phyloP scores from a whole-genome alignment of 2,888 invertebrate genomes.

The Lamellibrachia columna region DNA sequence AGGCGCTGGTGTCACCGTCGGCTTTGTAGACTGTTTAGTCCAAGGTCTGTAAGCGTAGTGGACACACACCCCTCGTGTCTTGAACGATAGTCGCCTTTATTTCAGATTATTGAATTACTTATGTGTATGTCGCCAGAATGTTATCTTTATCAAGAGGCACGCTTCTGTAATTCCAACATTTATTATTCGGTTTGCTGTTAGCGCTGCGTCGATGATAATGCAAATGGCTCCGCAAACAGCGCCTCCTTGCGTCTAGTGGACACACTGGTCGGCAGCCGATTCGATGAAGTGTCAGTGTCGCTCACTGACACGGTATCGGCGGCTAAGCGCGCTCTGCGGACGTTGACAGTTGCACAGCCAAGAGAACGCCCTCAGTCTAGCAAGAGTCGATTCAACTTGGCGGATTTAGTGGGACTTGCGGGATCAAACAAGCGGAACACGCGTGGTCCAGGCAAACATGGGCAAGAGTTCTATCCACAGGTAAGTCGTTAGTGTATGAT shows the following conservation, averaged over 20 bases:
- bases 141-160: background rate
- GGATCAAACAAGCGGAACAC: background rate
- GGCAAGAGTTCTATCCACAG: background rate
- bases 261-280: background rate
- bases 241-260: too few relatives aligned
- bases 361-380: background rate
- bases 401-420: background rate
- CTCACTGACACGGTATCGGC: background rate
- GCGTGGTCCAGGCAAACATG: background rate
- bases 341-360: background rate
- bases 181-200: background rate
- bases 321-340: background rate
- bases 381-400: background rate
- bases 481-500: background rate
- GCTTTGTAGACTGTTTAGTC: too few relatives aligned
- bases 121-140: background rate
- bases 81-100: too few relatives aligned
- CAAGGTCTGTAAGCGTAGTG: too few relatives aligned
- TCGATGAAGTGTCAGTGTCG: background rate
- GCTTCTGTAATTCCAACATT: background rate
- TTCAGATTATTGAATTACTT: background rate
- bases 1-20: too few relatives aligned
- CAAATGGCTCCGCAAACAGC: too few relatives aligned
- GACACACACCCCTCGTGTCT: too few relatives aligned
- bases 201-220: background rate